Percentiles rank a stretch among this genome's conserved stretches.
phyloP scores from a whole-genome alignment of 1,140 invertebrate genomes.

The Lethocerus indicus region DNA sequence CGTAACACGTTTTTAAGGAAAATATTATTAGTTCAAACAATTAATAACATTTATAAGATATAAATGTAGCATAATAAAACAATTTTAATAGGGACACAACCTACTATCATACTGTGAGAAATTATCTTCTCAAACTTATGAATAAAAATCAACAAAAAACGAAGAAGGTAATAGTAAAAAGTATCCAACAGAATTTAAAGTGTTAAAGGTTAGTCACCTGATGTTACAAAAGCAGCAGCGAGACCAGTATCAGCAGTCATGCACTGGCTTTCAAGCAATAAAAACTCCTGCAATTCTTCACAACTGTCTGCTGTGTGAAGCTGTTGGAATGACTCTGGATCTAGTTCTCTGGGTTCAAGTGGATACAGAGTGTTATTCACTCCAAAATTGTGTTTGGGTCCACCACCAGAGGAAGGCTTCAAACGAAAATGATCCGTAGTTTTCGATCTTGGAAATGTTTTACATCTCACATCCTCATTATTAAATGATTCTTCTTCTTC shows the following conservation, averaged over 20 bases:
- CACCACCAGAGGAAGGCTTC: not conserved
- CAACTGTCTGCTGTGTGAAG: conserved; percentile 40
- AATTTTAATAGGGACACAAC: too few species aligned
- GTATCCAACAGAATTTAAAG: too few species aligned
- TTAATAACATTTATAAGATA: too few species aligned
- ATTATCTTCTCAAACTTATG: too few species aligned
- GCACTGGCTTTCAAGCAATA: conserved; percentile 42
- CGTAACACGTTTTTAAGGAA: too few species aligned
- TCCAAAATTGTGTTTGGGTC: not conserved
- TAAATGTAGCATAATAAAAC: too few species aligned
- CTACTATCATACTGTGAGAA: too few species aligned
- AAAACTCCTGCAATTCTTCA: conserved; percentile 45
- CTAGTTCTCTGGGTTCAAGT: conserved; percentile 37
- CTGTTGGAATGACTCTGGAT: conserved; percentile 35
- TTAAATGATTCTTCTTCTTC: not conserved
- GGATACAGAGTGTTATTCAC: conserved; percentile 25
- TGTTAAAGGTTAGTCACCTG: conserved; percentile 14
- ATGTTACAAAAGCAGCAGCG: conserved; percentile 25
- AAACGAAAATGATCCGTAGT: conserved; percentile 16
- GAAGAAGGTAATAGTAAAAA: too few species aligned
- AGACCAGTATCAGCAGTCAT: conserved; percentile 32
- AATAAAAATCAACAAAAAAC: too few species aligned
- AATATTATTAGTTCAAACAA: too few species aligned
- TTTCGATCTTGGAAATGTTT: conserved; percentile 21
- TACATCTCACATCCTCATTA: not conserved